Conservation (phyloP, 2,888 invertebrate species). For the Dryadula phaetusa region DNA sequence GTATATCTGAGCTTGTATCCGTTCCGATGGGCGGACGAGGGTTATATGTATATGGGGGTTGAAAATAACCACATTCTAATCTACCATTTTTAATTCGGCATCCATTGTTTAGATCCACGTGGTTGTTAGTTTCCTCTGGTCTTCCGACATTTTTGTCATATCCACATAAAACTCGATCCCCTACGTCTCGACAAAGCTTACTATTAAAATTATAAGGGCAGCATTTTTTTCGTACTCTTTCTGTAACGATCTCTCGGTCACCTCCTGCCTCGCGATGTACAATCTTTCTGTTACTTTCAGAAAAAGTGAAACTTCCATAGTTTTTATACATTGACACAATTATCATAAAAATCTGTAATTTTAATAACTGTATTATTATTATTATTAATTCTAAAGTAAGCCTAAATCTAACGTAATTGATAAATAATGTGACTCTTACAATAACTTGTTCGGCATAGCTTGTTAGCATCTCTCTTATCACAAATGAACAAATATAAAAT, state of each 20-base stretch:
- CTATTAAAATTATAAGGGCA: slow-evolving; percentile 71
- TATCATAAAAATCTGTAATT: slow-evolving; percentile 53
- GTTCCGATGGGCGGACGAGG: slow-evolving; percentile 52
- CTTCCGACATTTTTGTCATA: slow-evolving; percentile 63
- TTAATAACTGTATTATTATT: background rate
- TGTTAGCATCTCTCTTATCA: slow-evolving; percentile 65
- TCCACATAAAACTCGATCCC: slow-evolving; percentile 68
- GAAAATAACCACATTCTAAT: slow-evolving; percentile 69
- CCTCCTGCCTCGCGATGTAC: slow-evolving; percentile 2
- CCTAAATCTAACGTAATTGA: slow-evolving; percentile 35
- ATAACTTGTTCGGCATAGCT: slow-evolving; percentile 54
- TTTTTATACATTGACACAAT: slow-evolving; percentile 41
- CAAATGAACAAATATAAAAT: slow-evolving; percentile 47
- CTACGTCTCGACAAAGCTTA: slow-evolving; percentile 59
- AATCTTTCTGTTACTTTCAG: slow-evolving; percentile 10
- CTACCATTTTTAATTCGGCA: slow-evolving; percentile 66
- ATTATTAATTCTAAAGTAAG: background rate
- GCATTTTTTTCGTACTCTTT: slow-evolving; percentile 55
- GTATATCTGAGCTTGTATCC: slow-evolving; percentile 10
- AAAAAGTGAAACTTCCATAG: slow-evolving; percentile 44
- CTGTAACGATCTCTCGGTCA: slow-evolving; percentile 31
- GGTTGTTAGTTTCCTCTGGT: slow-evolving; percentile 47
- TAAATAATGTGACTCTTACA: slow-evolving; percentile 53
- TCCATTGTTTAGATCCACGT: slow-evolving; percentile 54
- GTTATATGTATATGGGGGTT: slow-evolving; percentile 57